Conservation (phyloP, 2,113 vertebrate species). For the Pterocles orientalis region DNA sequence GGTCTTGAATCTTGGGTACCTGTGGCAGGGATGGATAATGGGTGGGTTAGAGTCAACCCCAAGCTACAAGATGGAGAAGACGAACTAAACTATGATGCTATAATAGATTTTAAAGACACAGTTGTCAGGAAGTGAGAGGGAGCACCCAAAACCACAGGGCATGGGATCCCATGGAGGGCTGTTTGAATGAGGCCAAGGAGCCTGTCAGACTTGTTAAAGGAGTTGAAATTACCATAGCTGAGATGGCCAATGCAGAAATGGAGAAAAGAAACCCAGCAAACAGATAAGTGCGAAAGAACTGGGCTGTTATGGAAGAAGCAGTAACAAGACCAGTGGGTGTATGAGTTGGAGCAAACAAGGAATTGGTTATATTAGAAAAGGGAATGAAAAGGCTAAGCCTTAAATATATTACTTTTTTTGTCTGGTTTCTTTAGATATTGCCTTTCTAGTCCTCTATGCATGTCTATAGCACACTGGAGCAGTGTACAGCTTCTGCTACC, state of each 20-base stretch:
- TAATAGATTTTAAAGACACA: neutral
- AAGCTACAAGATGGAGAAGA: neutral
- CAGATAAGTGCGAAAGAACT: neutral
- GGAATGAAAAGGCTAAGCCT: neutral
- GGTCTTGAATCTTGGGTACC: neutral
- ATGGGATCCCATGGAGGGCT: neutral
- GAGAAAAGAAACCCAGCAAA: neutral
- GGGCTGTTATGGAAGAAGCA: neutral
- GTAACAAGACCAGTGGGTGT: neutral
- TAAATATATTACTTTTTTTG: neutral
- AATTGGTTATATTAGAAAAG: neutral
- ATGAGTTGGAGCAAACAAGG: neutral
- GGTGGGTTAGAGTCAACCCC: neutral
- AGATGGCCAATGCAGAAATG: neutral
- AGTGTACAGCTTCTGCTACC: neutral
- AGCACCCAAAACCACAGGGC: neutral
- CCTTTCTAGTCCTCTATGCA: neutral
- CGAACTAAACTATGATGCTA: neutral
- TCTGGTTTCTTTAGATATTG: neutral
- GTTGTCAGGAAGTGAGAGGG: neutral
- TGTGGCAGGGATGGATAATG: neutral
- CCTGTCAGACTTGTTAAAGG: neutral
- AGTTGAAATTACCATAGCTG: neutral
- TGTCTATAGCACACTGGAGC: neutral
- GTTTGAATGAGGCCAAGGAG: neutral